Evolutionary conservation across 2,888 invertebrate species (phyloP), one percentile per base, ranked within the genome.

Genomic region (Ptilodon capucinus): DNA sequence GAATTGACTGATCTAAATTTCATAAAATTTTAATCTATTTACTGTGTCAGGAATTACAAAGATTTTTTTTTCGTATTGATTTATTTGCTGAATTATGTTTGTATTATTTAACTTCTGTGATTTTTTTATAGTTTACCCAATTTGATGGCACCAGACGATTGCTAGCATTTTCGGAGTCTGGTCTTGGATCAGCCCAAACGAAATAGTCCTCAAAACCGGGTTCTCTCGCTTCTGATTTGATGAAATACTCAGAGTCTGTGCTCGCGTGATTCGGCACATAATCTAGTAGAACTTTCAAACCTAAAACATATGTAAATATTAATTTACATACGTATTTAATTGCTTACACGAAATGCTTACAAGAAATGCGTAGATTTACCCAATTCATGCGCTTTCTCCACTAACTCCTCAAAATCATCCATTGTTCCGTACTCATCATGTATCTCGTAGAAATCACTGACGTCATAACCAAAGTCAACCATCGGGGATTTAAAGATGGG

Each of bases 401-500:
- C 71, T 3, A 96, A 72, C 0, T 84, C 71, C 14, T 92, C 86
- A 44, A 97, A 95, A 77, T 96, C 96, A 0, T 78, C 80, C 74
- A 95, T 79, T 0, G 92, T 94, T 0, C 97, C 97, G 69, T 94
- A 97, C 43, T 92, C 90, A 0, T 92, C 83, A 50, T 96, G 94
- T 40, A 97, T 92, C 8, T 92, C 92, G 23, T 81, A 92, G 74
- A 94, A 96, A 77, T 97, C 92, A 0, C 94, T 92, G 51, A 97
- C 94, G 63, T 97, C 97, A 65, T 97, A 97, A 0, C 97, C 97
- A 74, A 95, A 95, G 78, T 97, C 97, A 0, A 92, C 90, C 94
- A 95, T 95, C 0, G 97, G 96, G 0, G 96, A 96, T 46, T 89
- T 86, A 74, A 94, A 96, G 51, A 97, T 94, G 0, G 97, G 96